Base-by-base conservation (phyloP, 1,140 invertebrate genomes). In the Vollenhovia emeryi region DNA sequence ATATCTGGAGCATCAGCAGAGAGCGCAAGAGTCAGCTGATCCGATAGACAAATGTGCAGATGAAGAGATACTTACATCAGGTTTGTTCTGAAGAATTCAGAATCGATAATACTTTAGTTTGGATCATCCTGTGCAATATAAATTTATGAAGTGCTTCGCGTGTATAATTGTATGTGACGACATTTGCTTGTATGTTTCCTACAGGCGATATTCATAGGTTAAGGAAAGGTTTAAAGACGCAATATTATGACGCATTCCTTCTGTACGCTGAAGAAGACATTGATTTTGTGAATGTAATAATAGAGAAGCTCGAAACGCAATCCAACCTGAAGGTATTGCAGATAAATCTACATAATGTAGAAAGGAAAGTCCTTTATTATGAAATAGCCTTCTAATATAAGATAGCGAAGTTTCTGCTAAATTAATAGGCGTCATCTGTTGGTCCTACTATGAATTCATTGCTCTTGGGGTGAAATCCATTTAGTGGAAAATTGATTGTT, bases 181-280 rank as follows among this genome's bases (percentile, higher is more conserved):
- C 66, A 69, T 33, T 48, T 60, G 50, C 64, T 79, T 79, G 66
- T 33, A 73, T 57, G 21, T 86, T 87, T 69, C 59, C 24, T 79
- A 21, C 79, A 94, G 96, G 96, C 87, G 96, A 97, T 93, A 90
- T 96, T 18, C 88, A 94, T 18, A 93, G 95, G 74, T 87, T 94
- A 13, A 92, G 94, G 15, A 91, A 95, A 90, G 96, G 96, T 21
- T 88, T 95, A 69, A 91, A 94, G 69, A 94, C 95, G 64, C 96
- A 96, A 89, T 93, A 92, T 66, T 97, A 97, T 89, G 96, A 97
- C 95, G 97, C 97, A 6, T 97, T 97, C 91, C 94, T 97, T 45
- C 91, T 97, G n/a, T 97, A 95, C 92, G 96, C 96, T n/a, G 96
- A 97, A 83, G 96, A 96, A 79, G 97, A 97, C 93, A 91, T 93